Evolutionary conservation across 2,888 invertebrate genomes (phyloP), one percentile per base, ranked within the genome.

Genomic region (Eudasyphora cyanicolor): DNA sequence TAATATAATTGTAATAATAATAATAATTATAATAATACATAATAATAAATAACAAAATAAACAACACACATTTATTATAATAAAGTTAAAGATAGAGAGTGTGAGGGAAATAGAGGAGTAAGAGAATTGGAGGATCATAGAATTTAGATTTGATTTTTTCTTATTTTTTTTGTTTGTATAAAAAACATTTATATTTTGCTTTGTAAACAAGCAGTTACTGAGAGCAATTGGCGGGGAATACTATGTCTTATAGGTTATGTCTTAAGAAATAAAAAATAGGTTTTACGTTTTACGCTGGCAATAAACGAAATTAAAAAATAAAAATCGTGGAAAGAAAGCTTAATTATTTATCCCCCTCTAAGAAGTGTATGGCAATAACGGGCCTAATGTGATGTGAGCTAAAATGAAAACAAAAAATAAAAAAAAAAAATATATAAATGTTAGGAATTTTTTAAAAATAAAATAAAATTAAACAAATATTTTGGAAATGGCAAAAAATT

Each of bases 1-100:
- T 74, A 79, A 82, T 51, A 69, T 49, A 70, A 70, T 29, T 51
- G 14, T 69, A 45, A n/a, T 64, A 64, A 64, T 64, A 64, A 64
- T 57, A 78, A 88, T 88, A 88, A 87, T 87, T 88, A 86, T 88
- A 89, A 89, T 64, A 64, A 64, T 57, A 78, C 80, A 88, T 88
- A 88, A 87, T 87, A 89, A 86, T 88, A 89, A 89, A 88, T 90
- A 90, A 90, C 89, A 90, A 89, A 90, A 81, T 81, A 84, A 81
- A 89, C 89, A 90, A 90, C 90, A 90, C 90, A 90, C 89, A 90
- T 85, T 83, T 78, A 85, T 84, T 38, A 64, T 64, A 82, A 74
- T 82, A 79, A 79, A 76, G 76, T 42, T 64, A 76, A 38, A 70
- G 14, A 24, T n/a, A 38, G 12, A 42, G 42, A 60, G 24, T 12